Base-by-base conservation (phyloP, 2,797 vertebrate species). In the Poeciliopsis turneri region DNA sequence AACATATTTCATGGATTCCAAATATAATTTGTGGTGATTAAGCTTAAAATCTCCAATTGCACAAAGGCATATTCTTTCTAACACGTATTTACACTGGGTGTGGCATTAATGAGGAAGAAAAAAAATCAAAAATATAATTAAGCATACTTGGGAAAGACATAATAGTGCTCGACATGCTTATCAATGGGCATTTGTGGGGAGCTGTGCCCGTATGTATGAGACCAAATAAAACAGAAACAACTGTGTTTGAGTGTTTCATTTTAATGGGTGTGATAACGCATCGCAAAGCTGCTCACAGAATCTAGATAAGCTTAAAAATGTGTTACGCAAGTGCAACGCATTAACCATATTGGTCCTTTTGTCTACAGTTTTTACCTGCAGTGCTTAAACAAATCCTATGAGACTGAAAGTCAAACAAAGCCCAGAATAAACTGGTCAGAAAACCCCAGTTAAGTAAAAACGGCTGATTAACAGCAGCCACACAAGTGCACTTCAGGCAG, bases 311-410 rank as follows among this genome's bases (percentile, higher is more conserved):
- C 30, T 49, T 47, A 5, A 36, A 33, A 33, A 30, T 25, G 10
- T 53, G 47, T 25, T 53, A 39, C 30, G 25, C 4, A 15, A 53
- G 30, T 39, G 30, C 15, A 55, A n/a, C 16, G 12, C 53, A 74
- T 43, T 74, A 33, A 41, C 39, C 25, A 30, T 74, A 28, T 28
- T 28, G n/a, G 41, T 59, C 39, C 25, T 43, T 28, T 59, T 59
- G 23, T 59, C 28, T 16, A 28, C 36, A 75, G 41, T 71, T 74
- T 74, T 57, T 51, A 76, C 59, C 46, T 53, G 28, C 59, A 36
- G 51, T 15, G 5, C 46, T 82, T 45, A 4, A 79, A 75, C 23
- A 72, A 76, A 84, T 36, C 30, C 33, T 43, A 12, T 15, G 18
- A 74, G 43, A 46, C 5, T 28, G 25, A 70, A 70, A 70, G 43